Percentiles rank a stretch among this genome's conserved stretches.
These are phyloP conservation scores for Sebastes taczanowskii DNA, from an alignment of 2,797 vertebrate genomes.

Conservation along the genomic window DNA sequence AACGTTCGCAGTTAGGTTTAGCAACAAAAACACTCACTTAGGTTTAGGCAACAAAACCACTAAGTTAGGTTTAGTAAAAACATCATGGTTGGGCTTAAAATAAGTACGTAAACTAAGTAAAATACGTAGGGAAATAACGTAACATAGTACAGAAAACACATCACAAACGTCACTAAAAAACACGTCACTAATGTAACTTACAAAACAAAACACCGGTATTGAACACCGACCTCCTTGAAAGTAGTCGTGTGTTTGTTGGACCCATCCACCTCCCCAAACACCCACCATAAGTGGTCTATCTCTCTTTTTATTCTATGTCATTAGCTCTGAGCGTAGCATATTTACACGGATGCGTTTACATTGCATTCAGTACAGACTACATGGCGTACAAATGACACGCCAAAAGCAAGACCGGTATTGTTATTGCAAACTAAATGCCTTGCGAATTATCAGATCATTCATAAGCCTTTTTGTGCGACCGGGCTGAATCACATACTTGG, in stretches of 20 bases:
- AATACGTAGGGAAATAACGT: accelerated
- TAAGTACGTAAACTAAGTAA: not conserved
- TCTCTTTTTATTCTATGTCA: too few species aligned
- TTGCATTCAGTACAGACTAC: not conserved
- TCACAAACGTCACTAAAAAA: not conserved
- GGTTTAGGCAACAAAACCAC: too few species aligned
- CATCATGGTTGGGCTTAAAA: not conserved
- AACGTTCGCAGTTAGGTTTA: too few species aligned
- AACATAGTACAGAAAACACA: not conserved
- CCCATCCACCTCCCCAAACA: too few species aligned
- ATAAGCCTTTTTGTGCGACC: not conserved
- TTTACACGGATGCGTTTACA: not conserved
- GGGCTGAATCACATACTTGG: accelerated
- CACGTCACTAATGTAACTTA: not conserved
- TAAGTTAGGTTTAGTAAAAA: not conserved
- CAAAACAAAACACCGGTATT: too few species aligned
- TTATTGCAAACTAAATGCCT: not conserved
- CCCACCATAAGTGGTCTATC: too few species aligned
- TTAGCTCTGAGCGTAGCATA: not conserved
- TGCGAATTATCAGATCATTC: accelerated
- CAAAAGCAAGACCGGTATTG: too few species aligned
- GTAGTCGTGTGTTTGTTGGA: too few species aligned
- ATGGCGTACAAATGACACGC: too few species aligned
- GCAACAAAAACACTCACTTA: too few species aligned
- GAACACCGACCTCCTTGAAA: too few species aligned